A percentile compares a stretch with the other conserved stretches of the same genome.
Conservation (phyloP, 2,888 invertebrate genomes). For the Macrosiphum euphorbiae region DNA sequence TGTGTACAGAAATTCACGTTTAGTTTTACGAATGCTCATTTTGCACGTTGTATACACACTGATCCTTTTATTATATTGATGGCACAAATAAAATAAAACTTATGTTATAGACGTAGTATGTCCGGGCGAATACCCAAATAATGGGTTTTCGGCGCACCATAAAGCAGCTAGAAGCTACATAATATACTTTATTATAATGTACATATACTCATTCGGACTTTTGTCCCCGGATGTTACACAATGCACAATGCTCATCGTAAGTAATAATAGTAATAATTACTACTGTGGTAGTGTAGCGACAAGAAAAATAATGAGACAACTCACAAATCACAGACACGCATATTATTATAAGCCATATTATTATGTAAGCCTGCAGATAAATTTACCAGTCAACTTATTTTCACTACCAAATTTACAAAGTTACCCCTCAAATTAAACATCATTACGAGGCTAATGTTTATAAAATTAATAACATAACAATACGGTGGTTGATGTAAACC, state of each 20-base stretch:
- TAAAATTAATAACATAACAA: neutral
- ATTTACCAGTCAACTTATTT: neutral
- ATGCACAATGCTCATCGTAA: neutral
- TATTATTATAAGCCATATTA: neutral
- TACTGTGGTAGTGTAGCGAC: neutral
- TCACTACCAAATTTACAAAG: neutral
- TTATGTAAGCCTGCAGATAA: neutral
- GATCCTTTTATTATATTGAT: slow-evolving; percentile 10
- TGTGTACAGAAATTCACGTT: slow-evolving; percentile 1
- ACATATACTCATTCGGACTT: slow-evolving; percentile 23
- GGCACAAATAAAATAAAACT: slow-evolving; percentile 15
- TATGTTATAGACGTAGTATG: neutral
- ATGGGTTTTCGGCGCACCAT: slow-evolving; percentile 3
- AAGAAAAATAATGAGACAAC: slow-evolving; percentile 20
- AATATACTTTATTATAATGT: slow-evolving; percentile 4
- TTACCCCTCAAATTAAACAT: neutral
- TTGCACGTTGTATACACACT: neutral
- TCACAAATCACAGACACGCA: neutral
- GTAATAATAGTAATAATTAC: slow-evolving; percentile 14
- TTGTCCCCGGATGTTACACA: neutral
- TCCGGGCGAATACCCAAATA: neutral
- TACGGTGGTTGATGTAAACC: neutral
- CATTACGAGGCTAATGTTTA: neutral
- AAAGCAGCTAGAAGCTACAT: slow-evolving; percentile 2
- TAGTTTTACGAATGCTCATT: slow-evolving; percentile 20